Base-by-base conservation (phyloP, 2,113 vertebrate genomes). In the Corvus moneduloides region DNA sequence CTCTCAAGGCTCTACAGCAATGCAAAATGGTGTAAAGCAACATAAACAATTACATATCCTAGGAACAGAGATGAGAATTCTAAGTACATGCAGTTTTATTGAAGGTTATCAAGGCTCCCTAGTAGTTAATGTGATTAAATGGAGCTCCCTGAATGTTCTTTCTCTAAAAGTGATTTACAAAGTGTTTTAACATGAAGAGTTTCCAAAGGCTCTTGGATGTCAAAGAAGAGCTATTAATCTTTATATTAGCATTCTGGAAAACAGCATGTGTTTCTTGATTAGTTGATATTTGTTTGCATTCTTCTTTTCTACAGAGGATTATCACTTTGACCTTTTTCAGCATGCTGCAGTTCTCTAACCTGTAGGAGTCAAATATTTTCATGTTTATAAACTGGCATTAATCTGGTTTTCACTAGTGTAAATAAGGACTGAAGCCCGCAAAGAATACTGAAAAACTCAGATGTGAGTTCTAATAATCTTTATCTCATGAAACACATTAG, bases 81-180 rank as follows among this genome's bases (percentile, higher is more conserved):
- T 88, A 89, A 97, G 74, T 59, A 89, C 69, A 87, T 76, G 64
- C 56, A 82, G 67, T 94, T 95, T 95, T 96, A 94, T 85, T 94
- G 88, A 93, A 97, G 83, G 84, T 88, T 96, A 96, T 96, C 93
- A 94, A 90, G 64, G 82, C 90, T 96, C 63, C 39, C 74, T 92
- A 94, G 90, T 96, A 96, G 96, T 96, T 97, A 97, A 97, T 96
- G 97, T 97, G 96, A 96, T 97, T 97, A 97, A 97, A 89, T 66
- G 63, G 90, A 82, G 56, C 76, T 95, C 91, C 71, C 76, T 96
- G 92, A 95, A 95, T 94, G 81, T 77, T 95, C 91, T 96, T 96
- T 89, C 83, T 96, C 95, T 96, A 93, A 84, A 96, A 75, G 97
- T 99, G 98, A 99, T 99, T 99, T 98, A 99, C 98, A 97, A 98